phyloP scores from a whole-genome alignment of 2,888 invertebrate genomes.

The Cheilosia variabilis region DNA sequence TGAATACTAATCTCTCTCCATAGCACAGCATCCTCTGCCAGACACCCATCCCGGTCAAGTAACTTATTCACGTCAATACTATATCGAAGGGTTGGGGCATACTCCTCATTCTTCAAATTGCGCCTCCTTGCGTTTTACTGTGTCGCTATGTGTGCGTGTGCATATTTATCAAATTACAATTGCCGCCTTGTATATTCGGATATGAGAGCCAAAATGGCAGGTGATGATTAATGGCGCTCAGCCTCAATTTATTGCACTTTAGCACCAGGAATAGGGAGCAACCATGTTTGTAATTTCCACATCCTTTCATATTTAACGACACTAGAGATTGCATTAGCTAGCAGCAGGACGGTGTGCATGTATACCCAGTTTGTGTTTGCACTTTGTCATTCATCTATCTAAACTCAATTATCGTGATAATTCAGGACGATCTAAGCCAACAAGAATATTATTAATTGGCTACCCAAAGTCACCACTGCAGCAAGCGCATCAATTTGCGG shows the following conservation, averaged over 20 bases:
- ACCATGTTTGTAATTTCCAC: constrained; percentile 73
- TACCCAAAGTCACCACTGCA: constrained; percentile 49
- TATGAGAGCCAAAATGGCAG: constrained; percentile 71
- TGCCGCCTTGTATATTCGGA: constrained; percentile 65
- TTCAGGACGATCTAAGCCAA: constrained; percentile 71
- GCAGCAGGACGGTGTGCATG: constrained; percentile 5
- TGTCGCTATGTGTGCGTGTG: constrained; percentile 12
- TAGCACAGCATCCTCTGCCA: neutral
- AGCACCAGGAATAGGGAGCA: constrained; percentile 60
- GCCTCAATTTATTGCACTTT: constrained; percentile 75
- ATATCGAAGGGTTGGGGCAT: neutral
- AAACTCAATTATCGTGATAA: constrained; percentile 76
- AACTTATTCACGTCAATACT: constrained; percentile 21
- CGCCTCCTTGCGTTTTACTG: constrained; percentile 39
- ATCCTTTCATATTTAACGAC: constrained; percentile 74
- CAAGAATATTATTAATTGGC: constrained; percentile 75
- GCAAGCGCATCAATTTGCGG: constrained; percentile 43
- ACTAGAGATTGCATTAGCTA: constrained; percentile 60
- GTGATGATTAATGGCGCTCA: constrained; percentile 75
- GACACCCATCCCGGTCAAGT: neutral
- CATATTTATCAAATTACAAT: constrained; percentile 74
- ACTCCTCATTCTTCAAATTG: constrained; percentile 47
- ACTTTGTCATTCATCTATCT: constrained; percentile 75
- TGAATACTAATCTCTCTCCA: constrained; percentile 68
- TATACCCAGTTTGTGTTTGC: constrained; percentile 18